Base-by-base conservation (phyloP, 2,113 vertebrate species). In the Thamnophis sirtalis region DNA sequence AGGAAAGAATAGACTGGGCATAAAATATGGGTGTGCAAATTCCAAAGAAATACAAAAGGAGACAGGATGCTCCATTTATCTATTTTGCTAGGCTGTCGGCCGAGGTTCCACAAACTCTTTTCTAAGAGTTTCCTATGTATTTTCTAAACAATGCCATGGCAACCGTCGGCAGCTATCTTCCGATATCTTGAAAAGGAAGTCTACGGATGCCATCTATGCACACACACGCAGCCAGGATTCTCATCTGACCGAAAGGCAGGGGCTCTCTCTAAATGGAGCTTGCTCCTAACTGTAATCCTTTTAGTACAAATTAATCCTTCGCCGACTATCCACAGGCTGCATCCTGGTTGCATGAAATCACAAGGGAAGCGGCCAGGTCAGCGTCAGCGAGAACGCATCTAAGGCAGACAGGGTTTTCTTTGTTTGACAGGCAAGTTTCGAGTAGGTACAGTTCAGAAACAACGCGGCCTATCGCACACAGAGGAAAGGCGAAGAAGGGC, bases 281-380 rank as follows among this genome's bases (percentile, higher is more conserved):
- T 43, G 26, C 3, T 3, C 19, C 19, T n/a, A 93, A 85, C 43
- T 4, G 5, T 63, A 91, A 33, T 0, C 0, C 51, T 21, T 90
- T 87, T 54, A 89, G 50, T 84, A 87, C 0, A 0, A 56, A 88
- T 49, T 84, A 26, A 68, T 43, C n/a, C 48, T 51, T 21, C 4
- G 26, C 21, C 3, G 53, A 50, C 26, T 49, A 22, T 7, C 63
- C 86, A 58, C 9, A 80, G 9, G 7, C 7, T 60, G 10, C n/a
- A 85, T 92, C 94, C 93, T 91, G 90, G 87, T 91, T 89, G 91
- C 60, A 1, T 26, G 9, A 86, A 92, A 19, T 93, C 84, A 91
- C 94, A 58, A 33, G 43, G 26, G 21, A 54, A 56, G 84, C 26
- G 38, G 43, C 68, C 33, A 89, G 80, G 9, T 58, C 53, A 86